phyloP scores from a whole-genome alignment of 2,888 invertebrate genomes.

The Pseudococcus viburni region DNA sequence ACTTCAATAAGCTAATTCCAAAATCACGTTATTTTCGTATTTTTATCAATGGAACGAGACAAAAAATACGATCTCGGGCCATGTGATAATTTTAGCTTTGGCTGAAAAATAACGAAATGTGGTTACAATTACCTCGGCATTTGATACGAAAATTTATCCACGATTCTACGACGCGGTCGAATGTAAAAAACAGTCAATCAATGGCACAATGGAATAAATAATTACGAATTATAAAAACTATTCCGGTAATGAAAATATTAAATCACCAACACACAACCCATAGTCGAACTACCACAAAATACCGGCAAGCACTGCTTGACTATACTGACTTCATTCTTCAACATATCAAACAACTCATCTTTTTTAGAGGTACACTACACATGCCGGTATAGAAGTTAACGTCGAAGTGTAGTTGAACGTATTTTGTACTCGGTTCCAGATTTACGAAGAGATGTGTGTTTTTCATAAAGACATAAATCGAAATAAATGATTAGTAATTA shows the following conservation, averaged over 20 bases:
- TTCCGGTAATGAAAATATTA: conserved; percentile 28
- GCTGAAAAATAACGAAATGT: too few relatives aligned
- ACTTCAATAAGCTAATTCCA: background rate
- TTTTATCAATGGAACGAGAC: background rate
- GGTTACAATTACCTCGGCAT: background rate
- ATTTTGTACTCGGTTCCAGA: background rate
- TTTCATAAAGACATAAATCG: background rate
- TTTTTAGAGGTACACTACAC: conserved; percentile 30
- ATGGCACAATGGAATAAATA: background rate
- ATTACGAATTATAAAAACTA: background rate
- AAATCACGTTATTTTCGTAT: background rate
- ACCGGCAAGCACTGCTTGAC: conserved; percentile 48
- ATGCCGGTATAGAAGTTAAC: conserved; percentile 10
- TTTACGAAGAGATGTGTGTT: background rate
- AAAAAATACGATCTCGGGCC: background rate
- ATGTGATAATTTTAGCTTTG: conserved; percentile 1
- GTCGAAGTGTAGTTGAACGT: background rate
- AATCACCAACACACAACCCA: conserved; percentile 53
- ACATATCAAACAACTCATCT: conserved; percentile 60
- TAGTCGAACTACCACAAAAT: conserved; percentile 59
- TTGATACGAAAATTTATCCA: background rate
- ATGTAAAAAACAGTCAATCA: background rate
- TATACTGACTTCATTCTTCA: background rate
- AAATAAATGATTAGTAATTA: background rate
- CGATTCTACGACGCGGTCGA: background rate